Evolutionary conservation across 2,113 vertebrate species (phyloP), one percentile per base, ranked within the genome.

Genomic region (Hiodon alosoides): DNA sequence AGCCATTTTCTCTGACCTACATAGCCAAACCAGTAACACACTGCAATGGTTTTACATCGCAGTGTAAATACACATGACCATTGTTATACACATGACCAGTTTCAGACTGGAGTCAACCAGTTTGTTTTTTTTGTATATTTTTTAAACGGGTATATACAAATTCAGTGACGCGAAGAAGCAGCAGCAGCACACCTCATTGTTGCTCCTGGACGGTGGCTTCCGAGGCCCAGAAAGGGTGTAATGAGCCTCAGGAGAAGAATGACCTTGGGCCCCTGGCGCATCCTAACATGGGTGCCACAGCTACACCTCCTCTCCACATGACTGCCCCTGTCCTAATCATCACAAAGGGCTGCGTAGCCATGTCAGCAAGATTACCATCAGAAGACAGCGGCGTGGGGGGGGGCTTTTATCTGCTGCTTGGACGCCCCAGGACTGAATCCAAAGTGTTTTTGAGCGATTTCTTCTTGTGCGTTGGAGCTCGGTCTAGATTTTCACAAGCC

Each of bases 331-430:
- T 62, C 14, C 57, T 11, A 14, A 11, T 61, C 13, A 16, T 69
- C 74, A 53, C 16, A 7, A 17, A 53, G 31, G 31, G 50, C 59
- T 69, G 68, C 67, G 4, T 51, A 50, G 72, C 47, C 50, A 31
- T 72, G 74, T 76, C 67, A 69, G 58, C 74, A 69, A 69, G 68
- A 70, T 17, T 62, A 59, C 11, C 8, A 71, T 76, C 68, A 71
- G 59, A 64, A 61, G 74, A 76, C 50, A 47, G 67, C 59, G n/a
- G 50, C 6, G 17, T 17, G 68, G 46, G 4, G 16, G 54, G 48
- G 7, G 14, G 57, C 52, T 55, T 67, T 67, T 47, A 74, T 48
- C 73, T n/a, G 2, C 11, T 70, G 31, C 50, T 48, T 14, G 48
- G 59, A 70, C 57, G 68, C 47, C 59, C 31, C 10, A 31, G 48